Evolutionary conservation across 2,113 vertebrate genomes (phyloP), one percentile per base, ranked within the genome.

Genomic region (Clupea harengus): DNA sequence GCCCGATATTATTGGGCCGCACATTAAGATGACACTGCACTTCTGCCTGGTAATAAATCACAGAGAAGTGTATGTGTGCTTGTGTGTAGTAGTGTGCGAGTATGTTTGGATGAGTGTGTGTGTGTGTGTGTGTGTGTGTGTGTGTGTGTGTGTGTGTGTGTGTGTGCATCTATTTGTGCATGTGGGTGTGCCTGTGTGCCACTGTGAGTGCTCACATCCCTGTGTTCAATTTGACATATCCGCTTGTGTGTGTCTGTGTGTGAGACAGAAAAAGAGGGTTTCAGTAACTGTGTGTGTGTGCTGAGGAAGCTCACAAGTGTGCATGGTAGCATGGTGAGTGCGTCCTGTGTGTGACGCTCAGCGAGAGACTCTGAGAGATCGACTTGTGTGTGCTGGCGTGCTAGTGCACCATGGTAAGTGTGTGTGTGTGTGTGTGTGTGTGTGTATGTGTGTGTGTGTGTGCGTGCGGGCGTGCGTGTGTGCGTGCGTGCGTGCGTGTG

Each of bases 31-130:
- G 85, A 84, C 72, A 81, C 45, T 45, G 28, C 50, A 75, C 82
- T 50, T 47, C 64, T 82, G 50, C 18, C 81, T 85, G 44, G 15
- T 81, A 81, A 83, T 85, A 85, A 83, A 84, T 88, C 50, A 85
- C 54, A 78, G 22, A 4, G 20, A 64, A n/a, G n/a, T 67, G 64
- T 67, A 13, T 67, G 60, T 25, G n/a, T 67, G 60, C 50, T 84
- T 54, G 50, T 44, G 54, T 20, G 86, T 90, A 85, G 85, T 88
- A 89, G 83, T 87, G 86, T 32, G 50, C 72, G 22, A 22, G 57
- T 64, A 20, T 0, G 22, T 1, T 45, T 80, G 85, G 39, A 39
- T 39, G 39, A 39, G 39, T 39, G 47, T 64, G 82, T 89, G 25
- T 89, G 83, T 86, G 88, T n/a, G 49, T 78, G 32, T 67, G 57